Conservation (phyloP, 2,797 vertebrate genomes). For the Paguma larvata region DNA sequence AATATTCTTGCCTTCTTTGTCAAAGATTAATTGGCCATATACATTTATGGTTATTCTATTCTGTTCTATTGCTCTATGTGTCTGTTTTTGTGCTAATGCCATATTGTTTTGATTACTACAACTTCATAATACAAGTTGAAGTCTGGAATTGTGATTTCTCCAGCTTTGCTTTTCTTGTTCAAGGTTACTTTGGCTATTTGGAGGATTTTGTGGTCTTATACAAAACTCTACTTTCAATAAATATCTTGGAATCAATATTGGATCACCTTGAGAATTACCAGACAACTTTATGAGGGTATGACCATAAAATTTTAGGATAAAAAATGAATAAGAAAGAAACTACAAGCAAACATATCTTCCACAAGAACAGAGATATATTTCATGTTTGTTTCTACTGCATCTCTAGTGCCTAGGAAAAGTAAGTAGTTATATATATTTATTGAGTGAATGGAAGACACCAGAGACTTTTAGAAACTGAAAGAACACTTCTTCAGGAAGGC, state of each 20-base stretch:
- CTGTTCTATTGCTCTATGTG: neutral
- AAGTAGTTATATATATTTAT: neutral
- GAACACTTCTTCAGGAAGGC: neutral
- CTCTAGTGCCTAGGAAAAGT: neutral
- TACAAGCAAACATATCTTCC: neutral
- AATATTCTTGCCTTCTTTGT: neutral
- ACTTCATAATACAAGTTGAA: neutral
- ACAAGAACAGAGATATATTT: neutral
- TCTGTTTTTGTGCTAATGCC: neutral
- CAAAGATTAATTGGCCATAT: neutral
- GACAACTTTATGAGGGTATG: neutral
- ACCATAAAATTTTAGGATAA: neutral
- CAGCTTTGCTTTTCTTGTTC: neutral
- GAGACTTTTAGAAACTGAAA: neutral
- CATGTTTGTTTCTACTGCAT: neutral
- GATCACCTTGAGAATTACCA: neutral
- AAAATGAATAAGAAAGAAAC: neutral
- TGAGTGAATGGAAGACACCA: constrained; percentile 48
- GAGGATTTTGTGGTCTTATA: neutral
- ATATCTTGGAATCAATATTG: neutral
- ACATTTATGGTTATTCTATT: neutral
- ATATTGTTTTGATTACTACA: neutral
- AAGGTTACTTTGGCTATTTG: neutral
- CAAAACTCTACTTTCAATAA: neutral
- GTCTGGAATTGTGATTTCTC: neutral